Evolutionary conservation across 2,888 invertebrate genomes (phyloP), one percentile per base, ranked within the genome.

Genomic region (Drosophila longiperda): DNA sequence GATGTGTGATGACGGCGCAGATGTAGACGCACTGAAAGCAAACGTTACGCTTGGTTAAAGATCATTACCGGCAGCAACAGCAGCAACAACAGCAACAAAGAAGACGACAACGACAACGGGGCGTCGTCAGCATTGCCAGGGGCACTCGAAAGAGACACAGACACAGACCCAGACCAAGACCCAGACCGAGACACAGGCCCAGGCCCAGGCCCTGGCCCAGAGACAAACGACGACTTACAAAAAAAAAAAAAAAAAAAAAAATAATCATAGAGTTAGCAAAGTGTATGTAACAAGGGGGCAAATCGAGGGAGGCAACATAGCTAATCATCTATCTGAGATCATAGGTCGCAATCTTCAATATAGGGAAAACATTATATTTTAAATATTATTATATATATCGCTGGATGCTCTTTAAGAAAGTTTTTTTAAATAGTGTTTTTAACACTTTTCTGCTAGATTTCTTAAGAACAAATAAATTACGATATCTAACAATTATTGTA

Each of bases 21-120:
- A 90, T 90, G 87, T 87, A 78, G 90, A 87, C 87, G 90, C 90
- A 87, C 90, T 87, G 89, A 89, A 91, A 90, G 89, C 90, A 86
- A 86, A 79, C 90, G 91, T 91, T 84, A 79, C 91, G 91, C 91
- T 87, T 89, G 89, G 89, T 84, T 89, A 83, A 90, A 91, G 89
- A 89, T 89, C 89, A 89, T 90, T 89, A 91, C 91, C 90, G 90
- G 87, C 90, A 85, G 73, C 83, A 83, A 68, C 82, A 81, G 66
- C 79, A 70, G 20, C 72, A 52, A 34, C 70, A 61, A 12, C 63
- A 54, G 11, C 61, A 66, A 48, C 40, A n/a, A 58, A 61, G 23
- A 60, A 60, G 65, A 63, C 73, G 59, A 52, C 64, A 61, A 59
- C 82, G 52, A 52, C 73, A 72, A 71, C 66, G 72, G 78, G 74